phyloP scores from a whole-genome alignment of 2,888 invertebrate species.

The Polyommatus iphigenia region DNA sequence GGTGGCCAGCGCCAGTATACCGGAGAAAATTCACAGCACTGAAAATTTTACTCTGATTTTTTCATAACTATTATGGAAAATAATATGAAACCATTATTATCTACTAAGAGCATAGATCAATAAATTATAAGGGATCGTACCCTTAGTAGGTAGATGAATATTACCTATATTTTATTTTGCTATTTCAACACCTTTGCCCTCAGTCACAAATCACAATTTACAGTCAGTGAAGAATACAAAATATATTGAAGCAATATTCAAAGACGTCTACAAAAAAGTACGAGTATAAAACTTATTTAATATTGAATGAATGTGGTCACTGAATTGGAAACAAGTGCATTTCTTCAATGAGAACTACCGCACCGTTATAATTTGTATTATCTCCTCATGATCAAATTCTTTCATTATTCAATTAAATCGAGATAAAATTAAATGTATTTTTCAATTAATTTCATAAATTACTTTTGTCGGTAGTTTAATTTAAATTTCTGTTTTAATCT shows the following conservation, averaged over 20 bases:
- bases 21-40: too few relatives aligned
- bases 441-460: slow-evolving; percentile 15
- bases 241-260: not conserved
- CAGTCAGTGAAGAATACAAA: not conserved
- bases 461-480: slow-evolving; percentile 12
- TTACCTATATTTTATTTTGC: too few relatives aligned
- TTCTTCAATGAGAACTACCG: not conserved
- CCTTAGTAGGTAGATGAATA: too few relatives aligned
- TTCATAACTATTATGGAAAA: too few relatives aligned
- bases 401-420: slow-evolving; percentile 12
- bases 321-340: slow-evolving; percentile 2
- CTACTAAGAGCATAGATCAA: too few relatives aligned
- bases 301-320: not conserved
- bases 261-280: not conserved
- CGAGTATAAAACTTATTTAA: not conserved
- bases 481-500: not conserved
- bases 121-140: too few relatives aligned
- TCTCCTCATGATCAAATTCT: slow-evolving; percentile 6
- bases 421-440: slow-evolving; percentile 8
- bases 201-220: too few relatives aligned
- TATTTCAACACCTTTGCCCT: too few relatives aligned
- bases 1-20: too few relatives aligned
- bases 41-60: too few relatives aligned
- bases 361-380: slow-evolving; percentile 12
- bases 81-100: too few relatives aligned